Evolutionary conservation across 1,140 invertebrate species (phyloP), one percentile per base, ranked within the genome.

Genomic region (Bacillus rossius): DNA sequence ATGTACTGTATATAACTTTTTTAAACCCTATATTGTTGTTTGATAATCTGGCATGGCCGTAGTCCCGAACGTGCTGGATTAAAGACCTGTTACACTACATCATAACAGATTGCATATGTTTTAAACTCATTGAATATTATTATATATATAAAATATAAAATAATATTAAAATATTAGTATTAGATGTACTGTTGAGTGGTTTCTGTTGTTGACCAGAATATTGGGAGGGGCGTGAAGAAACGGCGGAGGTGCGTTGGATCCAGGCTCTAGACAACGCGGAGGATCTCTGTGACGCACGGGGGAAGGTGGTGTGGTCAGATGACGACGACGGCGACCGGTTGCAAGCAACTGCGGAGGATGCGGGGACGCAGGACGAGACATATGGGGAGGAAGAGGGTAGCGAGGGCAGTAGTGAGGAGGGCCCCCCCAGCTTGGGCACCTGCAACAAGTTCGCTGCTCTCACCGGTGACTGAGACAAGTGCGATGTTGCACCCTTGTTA

Each of bases 391-490:
- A 4, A 8, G 22, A 45, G 1, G 42, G 42, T n/a, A 45, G 42
- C 22, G 42, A 45, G 10, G 22, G 14, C 22, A 22, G 42, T 45
- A 45, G 22, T 45, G 42, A 45, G 17, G 22, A 22, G 2, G 3
- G 14, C 22, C 2, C 2, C 17, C 8, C 42, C 2, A 22, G 42
- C 17, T 5, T 22, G 1, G 17, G 8, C 10, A n/a, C 10, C 14
- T 45, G 17, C 17, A 45, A 45, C 22, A 45, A 45, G 22, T 45
- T 45, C 17, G 42, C 42, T n/a, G 42, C 42, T 45, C 42, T 45
- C 17, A 51, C 40, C 13, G 47, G 4, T 26, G 8, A 14, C 47
- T 73, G 50, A 13, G 75, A 67, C 50, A 65, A 69, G 5, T 77
- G 76, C n/a, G 86, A 34, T 34, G 29, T 34, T 34, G 4, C 29